A percentile compares a stretch with the other conserved stretches of the same genome.
Evolutionary conservation across 2,797 vertebrate genomes (phyloP).

Genomic region (Hydrophis major): DNA sequence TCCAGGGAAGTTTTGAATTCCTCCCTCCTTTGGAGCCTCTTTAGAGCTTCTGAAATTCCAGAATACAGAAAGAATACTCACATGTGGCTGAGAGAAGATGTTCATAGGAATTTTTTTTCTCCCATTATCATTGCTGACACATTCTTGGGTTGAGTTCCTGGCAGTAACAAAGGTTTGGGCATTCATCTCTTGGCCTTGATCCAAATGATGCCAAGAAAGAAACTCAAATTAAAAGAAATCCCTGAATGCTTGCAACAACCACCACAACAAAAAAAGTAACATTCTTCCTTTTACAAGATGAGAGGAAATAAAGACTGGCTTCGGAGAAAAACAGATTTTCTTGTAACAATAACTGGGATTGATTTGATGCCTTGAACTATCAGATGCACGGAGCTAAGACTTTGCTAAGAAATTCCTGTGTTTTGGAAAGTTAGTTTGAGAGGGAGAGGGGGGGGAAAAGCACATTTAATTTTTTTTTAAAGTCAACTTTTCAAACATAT

Average conservation of each 20-base stretch:
- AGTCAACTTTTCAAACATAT: background rate
- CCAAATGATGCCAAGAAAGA: background rate
- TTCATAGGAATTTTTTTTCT: too few species aligned
- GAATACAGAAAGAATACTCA: background rate
- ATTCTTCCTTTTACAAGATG: background rate
- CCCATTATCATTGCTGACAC: background rate
- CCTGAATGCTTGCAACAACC: background rate
- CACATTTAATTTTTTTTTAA: background rate
- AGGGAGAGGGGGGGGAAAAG: background rate
- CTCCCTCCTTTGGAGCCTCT: background rate
- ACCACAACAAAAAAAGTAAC: background rate
- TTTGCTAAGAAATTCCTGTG: background rate
- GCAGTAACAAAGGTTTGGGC: background rate
- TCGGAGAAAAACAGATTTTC: background rate
- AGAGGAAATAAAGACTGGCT: background rate
- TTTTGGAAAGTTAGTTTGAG: background rate
- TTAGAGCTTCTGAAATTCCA: background rate
- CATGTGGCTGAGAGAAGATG: background rate
- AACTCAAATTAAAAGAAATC: background rate
- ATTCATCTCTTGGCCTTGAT: background rate
- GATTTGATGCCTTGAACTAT: slow-evolving; percentile 1
- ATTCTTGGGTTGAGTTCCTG: background rate
- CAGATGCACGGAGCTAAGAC: background rate
- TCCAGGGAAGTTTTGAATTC: background rate
- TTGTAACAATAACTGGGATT: background rate